These are phyloP conservation scores for Python bivittatus DNA, from an alignment of 2,113 vertebrate species.

Conservation along the genomic window DNA sequence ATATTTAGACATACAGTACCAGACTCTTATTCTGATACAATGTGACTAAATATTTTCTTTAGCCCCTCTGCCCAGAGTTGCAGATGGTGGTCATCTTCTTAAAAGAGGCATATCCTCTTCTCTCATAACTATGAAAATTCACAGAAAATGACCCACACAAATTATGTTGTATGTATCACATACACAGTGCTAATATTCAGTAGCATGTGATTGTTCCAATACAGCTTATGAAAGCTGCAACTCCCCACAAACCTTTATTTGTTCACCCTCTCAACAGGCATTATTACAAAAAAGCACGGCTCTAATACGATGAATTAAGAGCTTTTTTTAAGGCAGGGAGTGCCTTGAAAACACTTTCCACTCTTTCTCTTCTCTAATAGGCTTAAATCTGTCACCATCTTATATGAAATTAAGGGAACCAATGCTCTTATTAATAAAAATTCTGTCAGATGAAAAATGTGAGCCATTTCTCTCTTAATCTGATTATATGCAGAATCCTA, in stretches of 20 bases:
- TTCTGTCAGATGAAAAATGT: constrained; percentile 34
- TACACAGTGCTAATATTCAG: background rate
- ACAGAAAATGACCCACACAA: background rate
- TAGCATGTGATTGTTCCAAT: background rate
- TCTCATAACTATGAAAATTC: background rate
- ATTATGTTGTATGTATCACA: background rate
- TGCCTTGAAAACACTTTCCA: background rate
- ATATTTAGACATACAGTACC: too few relatives aligned
- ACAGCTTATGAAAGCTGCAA: background rate
- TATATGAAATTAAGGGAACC: constrained; percentile 36
- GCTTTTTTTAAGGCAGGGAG: background rate
- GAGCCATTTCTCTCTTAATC: constrained; percentile 32
- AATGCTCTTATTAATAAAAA: constrained; percentile 40
- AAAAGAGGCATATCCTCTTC: background rate
- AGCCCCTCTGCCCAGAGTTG: background rate
- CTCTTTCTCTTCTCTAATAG: constrained; percentile 6
- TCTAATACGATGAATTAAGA: background rate
- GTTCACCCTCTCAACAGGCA: background rate
- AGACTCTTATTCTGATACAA: too few relatives aligned
- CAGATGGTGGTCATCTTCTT: background rate
- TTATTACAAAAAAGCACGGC: background rate
- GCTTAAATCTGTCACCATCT: constrained; percentile 10
- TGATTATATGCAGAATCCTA: constrained; percentile 37
- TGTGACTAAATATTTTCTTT: background rate
- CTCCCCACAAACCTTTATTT: background rate